These are phyloP conservation scores for Lophura nycthemera DNA, from an alignment of 2,113 vertebrate species.

Conservation along the genomic window DNA sequence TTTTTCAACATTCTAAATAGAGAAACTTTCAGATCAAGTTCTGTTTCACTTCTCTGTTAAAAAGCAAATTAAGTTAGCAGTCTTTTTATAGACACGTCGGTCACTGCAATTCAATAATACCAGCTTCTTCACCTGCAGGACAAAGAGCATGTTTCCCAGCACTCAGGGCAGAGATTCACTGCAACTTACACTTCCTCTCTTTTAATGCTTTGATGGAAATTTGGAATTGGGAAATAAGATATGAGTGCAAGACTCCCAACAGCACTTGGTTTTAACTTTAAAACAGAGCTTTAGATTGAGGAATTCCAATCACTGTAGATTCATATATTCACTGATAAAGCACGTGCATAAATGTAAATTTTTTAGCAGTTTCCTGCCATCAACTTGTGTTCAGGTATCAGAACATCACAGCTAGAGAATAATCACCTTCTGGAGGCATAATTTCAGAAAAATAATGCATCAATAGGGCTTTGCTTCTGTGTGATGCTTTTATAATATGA, in stretches of 20 bases:
- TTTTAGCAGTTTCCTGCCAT: neutral
- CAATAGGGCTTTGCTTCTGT: too few species aligned
- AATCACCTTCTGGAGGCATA: neutral
- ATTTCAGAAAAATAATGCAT: neutral
- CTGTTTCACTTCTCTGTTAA: neutral
- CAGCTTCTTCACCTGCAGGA: neutral
- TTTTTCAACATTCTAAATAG: neutral
- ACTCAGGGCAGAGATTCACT: neutral
- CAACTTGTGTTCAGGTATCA: neutral
- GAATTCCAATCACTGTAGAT: neutral
- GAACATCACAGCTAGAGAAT: neutral
- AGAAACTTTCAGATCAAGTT: neutral
- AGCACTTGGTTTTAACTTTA: neutral
- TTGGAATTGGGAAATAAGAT: neutral
- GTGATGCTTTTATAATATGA: neutral
- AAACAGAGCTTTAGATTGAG: neutral
- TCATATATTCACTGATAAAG: neutral
- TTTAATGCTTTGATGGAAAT: neutral
- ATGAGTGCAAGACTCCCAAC: neutral
- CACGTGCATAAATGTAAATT: neutral
- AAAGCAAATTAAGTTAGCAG: neutral
- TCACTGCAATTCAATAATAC: neutral
- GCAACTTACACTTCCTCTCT: neutral
- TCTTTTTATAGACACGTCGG: neutral
- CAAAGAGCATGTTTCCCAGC: neutral